phyloP scores from a whole-genome alignment of 2,113 vertebrate species.

The Ictalurus furcatus region DNA sequence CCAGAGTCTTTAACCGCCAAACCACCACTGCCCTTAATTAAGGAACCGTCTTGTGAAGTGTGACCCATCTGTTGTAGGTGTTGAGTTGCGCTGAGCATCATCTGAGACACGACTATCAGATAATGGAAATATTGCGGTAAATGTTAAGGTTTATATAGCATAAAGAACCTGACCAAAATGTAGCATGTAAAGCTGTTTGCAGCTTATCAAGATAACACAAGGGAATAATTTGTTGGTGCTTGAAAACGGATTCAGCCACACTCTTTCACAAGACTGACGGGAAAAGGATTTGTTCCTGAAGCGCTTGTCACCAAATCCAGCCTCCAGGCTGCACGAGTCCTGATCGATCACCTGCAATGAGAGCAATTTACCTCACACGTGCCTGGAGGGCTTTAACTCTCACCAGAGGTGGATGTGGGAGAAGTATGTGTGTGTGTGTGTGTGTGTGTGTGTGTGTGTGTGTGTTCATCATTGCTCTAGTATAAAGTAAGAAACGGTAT shows the following conservation, averaged over 20 bases:
- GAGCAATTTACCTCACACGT: constrained; percentile 47
- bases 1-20: no score
- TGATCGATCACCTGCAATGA: constrained; percentile 49
- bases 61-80: background rate
- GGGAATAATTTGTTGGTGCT: background rate
- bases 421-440: constrained; percentile 14
- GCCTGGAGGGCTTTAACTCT: constrained; percentile 15
- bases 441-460: constrained; percentile 17
- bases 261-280: background rate
- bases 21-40: background rate
- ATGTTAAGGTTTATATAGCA: background rate
- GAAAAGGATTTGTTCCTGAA: constrained; percentile 12
- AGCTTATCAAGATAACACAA: background rate
- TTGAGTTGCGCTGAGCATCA: background rate
- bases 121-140: background rate
- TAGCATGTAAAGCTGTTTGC: constrained; percentile 1
- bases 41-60: background rate
- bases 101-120: background rate
- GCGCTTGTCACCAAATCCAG: constrained; percentile 19
- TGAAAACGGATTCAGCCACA: constrained; percentile 3
- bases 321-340: constrained; percentile 21
- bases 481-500: background rate
- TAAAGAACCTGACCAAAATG: no score
- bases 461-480: background rate
- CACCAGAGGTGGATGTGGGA: background rate